Evolutionary conservation across 2,113 vertebrate species (phyloP).

Genomic region (Fregetta grallaria): DNA sequence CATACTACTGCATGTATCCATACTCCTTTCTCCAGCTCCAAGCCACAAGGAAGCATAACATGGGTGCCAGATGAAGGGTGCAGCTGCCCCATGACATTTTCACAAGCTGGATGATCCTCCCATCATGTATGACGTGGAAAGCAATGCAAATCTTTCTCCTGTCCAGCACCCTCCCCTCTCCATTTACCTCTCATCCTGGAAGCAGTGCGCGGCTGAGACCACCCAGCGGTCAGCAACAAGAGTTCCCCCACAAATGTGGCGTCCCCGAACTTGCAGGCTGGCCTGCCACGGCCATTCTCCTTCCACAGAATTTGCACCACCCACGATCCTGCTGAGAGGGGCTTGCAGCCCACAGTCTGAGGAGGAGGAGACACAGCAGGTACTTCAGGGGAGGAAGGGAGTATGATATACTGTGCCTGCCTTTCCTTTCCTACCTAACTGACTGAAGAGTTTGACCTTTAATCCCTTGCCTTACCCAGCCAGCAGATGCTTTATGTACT

Average conservation of each 20-base stretch:
- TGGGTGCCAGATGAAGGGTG: not conserved
- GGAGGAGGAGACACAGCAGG: not conserved
- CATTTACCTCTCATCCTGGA: slow-evolving; percentile 85
- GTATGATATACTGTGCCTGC: not conserved
- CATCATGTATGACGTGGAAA: not conserved
- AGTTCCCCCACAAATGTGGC: slow-evolving; percentile 87
- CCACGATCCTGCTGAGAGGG: slow-evolving; percentile 83
- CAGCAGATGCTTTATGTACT: not conserved
- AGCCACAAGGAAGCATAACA: not conserved
- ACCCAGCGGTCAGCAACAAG: slow-evolving; percentile 90
- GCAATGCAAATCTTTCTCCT: not conserved
- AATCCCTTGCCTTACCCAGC: not conserved
- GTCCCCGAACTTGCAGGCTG: slow-evolving; percentile 86
- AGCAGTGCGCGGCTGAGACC: slow-evolving; percentile 91
- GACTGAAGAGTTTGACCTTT: not conserved
- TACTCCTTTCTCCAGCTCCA: not conserved
- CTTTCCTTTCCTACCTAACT: not conserved
- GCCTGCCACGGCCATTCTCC: slow-evolving; percentile 97
- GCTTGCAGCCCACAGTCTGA: slow-evolving; percentile 87
- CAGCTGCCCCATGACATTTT: not conserved
- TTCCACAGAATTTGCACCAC: slow-evolving; percentile 79
- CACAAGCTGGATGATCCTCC: not conserved
- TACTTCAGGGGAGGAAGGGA: not conserved
- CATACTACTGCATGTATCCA: not conserved
- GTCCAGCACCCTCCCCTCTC: not conserved